Base-by-base conservation (phyloP, 1,140 invertebrate genomes). In the Euura lappo region DNA sequence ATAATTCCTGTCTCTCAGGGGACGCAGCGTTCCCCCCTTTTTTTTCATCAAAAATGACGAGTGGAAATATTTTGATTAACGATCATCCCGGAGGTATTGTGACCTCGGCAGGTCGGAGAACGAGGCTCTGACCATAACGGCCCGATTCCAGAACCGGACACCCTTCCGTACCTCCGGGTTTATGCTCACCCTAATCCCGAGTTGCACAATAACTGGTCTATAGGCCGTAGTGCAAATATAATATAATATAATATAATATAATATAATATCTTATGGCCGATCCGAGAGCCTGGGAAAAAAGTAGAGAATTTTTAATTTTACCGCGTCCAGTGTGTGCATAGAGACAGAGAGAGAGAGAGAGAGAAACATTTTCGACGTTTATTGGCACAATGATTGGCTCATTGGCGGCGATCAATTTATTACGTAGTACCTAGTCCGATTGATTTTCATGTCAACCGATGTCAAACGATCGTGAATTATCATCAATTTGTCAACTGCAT, bases 401-500 rank as follows among this genome's bases (percentile, higher is more conserved):
- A 87, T 87, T 85, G 85, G 81, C 83, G 83, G 81, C 79, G 80
- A 86, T 87, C 82, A 75, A 79, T 86, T 85, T 87, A 87, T 80
- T 83, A 86, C 82, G 77, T 85, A 28, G 28, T 28, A 60, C 8
- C 51, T n/a, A 78, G 83, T 82, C 84, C 81, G 78, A 84, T 85
- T 86, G 84, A 86, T 87, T 87, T 86, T 82, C 69, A 81, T 85
- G 85, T 87, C 85, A 87, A 87, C 74, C 81, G 82, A 84, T 84
- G 85, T 87, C 85, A 87, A 87, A 86, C 76, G 85, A 79, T 78
- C 75, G 81, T 73, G 82, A 86, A 84, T 86, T 81, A 82, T 85
- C 76, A 79, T 81, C 81, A 83, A 86, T 87, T 86, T 84, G 80
- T 81, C 79, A 76, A 81, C 74, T 80, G 71, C 28, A 28, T 28